Evolutionary conservation across 2,888 invertebrate genomes (phyloP).

Genomic region (Strigamia maritima): DNA sequence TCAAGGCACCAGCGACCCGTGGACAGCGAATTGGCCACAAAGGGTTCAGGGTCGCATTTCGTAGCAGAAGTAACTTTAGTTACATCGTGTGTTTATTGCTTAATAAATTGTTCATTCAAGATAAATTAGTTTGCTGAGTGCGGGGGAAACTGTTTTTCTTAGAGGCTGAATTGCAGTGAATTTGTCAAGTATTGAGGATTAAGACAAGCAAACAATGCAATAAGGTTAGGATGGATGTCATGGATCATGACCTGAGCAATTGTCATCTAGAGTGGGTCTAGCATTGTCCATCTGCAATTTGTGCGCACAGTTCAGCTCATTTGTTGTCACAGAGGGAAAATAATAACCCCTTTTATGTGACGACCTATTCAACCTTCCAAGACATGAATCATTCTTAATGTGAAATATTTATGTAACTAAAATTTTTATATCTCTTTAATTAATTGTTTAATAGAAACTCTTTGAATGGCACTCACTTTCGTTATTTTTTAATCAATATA

Average conservation of each 20-base stretch:
- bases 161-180: neutral
- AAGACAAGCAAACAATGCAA: neutral
- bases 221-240: neutral
- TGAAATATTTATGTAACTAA: neutral
- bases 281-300: slow-evolving; percentile 4
- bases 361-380: neutral
- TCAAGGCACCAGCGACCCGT: no score
- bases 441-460: neutral
- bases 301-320: neutral
- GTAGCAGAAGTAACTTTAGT: neutral
- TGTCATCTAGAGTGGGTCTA: neutral
- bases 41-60: neutral
- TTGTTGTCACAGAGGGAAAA: slow-evolving; percentile 4
- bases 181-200: neutral
- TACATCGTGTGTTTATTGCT: neutral
- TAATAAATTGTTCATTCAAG: neutral
- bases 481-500: neutral
- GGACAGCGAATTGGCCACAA: neutral
- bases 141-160: neutral
- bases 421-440: neutral
- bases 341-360: neutral
- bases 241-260: neutral
- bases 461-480: neutral
- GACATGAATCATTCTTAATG: neutral
- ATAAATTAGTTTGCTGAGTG: neutral